Percentiles rank a stretch among this genome's conserved stretches.
phyloP scores from a whole-genome alignment of 2,888 invertebrate species.

The Pyrrhia umbra region DNA sequence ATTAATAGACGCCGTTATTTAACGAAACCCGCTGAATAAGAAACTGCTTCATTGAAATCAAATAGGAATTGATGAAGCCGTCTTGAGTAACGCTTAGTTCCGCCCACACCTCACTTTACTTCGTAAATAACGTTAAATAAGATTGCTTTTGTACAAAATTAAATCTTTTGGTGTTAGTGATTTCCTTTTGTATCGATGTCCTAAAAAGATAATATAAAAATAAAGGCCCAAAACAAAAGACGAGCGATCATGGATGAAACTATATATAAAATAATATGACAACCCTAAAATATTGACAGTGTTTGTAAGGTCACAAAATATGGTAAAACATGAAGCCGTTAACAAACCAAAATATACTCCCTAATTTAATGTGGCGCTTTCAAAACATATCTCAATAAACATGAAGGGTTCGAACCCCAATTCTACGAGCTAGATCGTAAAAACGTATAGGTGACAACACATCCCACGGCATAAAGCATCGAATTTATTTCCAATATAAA shows the following conservation, averaged over 20 bases:
- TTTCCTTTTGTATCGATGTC: slow-evolving; percentile 2
- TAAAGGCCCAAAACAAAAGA: not conserved
- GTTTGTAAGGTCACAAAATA: slow-evolving; percentile 45
- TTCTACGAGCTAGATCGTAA: slow-evolving; percentile 70
- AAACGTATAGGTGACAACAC: slow-evolving; percentile 76
- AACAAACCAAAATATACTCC: slow-evolving; percentile 61
- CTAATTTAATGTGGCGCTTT: slow-evolving; percentile 67
- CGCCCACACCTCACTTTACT: slow-evolving; percentile 45
- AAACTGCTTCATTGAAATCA: slow-evolving; percentile 82
- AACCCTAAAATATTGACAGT: slow-evolving; percentile 25
- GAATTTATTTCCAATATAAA: slow-evolving; percentile 79
- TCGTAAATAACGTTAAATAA: slow-evolving; percentile 50
- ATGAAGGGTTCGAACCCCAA: slow-evolving; percentile 70
- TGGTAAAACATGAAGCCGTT: slow-evolving; percentile 45
- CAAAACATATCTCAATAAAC: slow-evolving; percentile 72
- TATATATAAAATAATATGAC: slow-evolving; percentile 24
- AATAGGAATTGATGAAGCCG: slow-evolving; percentile 78
- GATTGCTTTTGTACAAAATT: slow-evolving; percentile 29
- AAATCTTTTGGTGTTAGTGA: slow-evolving; percentile 15
- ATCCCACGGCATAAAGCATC: slow-evolving; percentile 75
- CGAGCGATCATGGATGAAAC: slow-evolving; percentile 1
- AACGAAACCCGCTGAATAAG: slow-evolving; percentile 80
- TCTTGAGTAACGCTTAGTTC: slow-evolving; percentile 42
- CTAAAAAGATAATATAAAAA: not conserved
- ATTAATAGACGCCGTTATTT: slow-evolving; percentile 85